Percentiles rank a stretch among this genome's conserved stretches.
Evolutionary conservation across 1,140 invertebrate genomes (phyloP).

Genomic region (Brachystomella parvula): DNA sequence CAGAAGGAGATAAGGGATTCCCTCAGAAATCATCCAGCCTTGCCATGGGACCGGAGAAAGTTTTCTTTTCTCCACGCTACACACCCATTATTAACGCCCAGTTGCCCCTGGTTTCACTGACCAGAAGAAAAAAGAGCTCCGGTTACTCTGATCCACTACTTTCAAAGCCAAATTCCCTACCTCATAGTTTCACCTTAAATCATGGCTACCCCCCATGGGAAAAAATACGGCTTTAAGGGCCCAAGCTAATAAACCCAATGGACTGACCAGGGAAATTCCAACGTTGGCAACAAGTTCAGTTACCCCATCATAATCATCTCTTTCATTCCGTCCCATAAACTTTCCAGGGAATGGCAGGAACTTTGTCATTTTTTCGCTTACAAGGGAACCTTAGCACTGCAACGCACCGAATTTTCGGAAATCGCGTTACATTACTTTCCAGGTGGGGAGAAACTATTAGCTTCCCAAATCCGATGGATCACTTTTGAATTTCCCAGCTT

Average conservation of each 20-base stretch:
- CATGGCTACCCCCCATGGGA: too few relatives aligned
- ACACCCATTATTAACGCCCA: slow-evolving; percentile 38
- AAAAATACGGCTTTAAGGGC: too few relatives aligned
- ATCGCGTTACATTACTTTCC: not conserved
- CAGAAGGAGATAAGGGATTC: slow-evolving; percentile 39
- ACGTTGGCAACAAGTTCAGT: slow-evolving; percentile 8
- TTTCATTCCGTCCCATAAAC: slow-evolving; percentile 34
- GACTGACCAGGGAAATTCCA: not conserved
- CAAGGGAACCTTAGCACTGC: not conserved
- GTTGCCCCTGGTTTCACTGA: slow-evolving; percentile 14
- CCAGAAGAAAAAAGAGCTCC: not conserved
- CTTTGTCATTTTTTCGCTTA: not conserved
- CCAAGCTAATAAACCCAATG: not conserved
- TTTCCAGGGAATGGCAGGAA: slow-evolving; percentile 16
- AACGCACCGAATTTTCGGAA: not conserved
- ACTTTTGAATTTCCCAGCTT: too few relatives aligned
- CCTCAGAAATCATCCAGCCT: slow-evolving; percentile 38
- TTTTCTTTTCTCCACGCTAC: slow-evolving; percentile 23
- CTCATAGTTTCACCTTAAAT: not conserved
- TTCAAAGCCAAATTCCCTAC: slow-evolving; percentile 2
- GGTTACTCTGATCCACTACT: not conserved
- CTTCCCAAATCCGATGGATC: too few relatives aligned
- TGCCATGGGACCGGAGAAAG: slow-evolving; percentile 36
- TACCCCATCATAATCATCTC: slow-evolving; percentile 30
- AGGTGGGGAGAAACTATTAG: too few relatives aligned